phyloP scores from a whole-genome alignment of 2,888 invertebrate genomes.

The Volucella bombylans region DNA sequence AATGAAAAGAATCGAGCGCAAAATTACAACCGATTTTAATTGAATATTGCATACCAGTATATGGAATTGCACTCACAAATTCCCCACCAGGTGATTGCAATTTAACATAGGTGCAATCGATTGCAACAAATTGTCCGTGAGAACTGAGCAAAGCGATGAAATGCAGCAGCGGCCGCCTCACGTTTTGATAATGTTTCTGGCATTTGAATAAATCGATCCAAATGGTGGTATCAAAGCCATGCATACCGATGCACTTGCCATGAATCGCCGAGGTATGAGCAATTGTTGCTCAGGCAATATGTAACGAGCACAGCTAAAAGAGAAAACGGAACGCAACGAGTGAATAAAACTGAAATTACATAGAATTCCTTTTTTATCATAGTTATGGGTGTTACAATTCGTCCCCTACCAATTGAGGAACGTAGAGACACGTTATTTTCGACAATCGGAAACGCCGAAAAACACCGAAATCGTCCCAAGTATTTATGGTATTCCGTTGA shows the following conservation, averaged over 20 bases:
- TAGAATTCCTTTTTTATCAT: no score
- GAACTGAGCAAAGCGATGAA: background rate
- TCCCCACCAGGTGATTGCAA: background rate
- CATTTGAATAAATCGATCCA: no score
- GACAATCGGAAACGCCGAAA: background rate
- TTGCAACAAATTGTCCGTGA: background rate
- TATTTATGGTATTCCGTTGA: background rate
- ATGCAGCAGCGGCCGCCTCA: background rate
- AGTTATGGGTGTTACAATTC: no score
- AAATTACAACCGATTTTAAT: background rate
- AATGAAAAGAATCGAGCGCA: background rate
- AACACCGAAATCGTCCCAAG: no score
- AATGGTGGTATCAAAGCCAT: no score
- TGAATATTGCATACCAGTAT: background rate
- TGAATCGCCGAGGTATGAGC: background rate
- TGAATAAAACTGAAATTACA: no score
- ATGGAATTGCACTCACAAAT: background rate
- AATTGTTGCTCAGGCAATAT: no score
- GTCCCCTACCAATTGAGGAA: background rate
- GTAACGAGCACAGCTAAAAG: no score
- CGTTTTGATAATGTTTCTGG: no score
- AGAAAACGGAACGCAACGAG: no score
- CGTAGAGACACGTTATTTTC: conserved; percentile 1
- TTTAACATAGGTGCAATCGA: background rate
- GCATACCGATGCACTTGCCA: background rate